Base-by-base conservation (phyloP, 2,797 vertebrate genomes). In the Sebastolobus altivelis region DNA sequence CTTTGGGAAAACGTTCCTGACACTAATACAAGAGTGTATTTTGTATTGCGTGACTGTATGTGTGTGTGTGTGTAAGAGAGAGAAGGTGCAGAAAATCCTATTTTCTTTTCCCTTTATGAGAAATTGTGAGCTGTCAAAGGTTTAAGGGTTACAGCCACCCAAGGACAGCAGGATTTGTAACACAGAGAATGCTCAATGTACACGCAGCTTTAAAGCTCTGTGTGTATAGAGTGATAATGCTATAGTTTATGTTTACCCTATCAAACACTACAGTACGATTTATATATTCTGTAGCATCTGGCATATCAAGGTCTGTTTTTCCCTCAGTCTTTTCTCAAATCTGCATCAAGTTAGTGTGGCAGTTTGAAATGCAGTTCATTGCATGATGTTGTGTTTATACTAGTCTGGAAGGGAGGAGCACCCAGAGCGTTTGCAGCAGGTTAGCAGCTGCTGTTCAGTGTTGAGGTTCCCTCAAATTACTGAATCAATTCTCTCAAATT, bases 61-160 rank as follows among this genome's bases (percentile, higher is more conserved):
- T 65, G 80, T 75, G 67, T 59, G 61, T 59, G 27, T 62, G 58
- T 8, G 37, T n/a, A 29, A 16, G 8, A 5, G 49, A 25, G 68
- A 38, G 49, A 61, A 65, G 11, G 63, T 58, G 54, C 20, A 59
- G 56, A 80, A 56, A 78, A 82, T 72, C 61, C 56, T 52, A 82
- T 90, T 88, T 88, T 84, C 72, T 84, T 74, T 75, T 77, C 38
- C 16, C 49, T 83, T 85, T 70, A 76, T 85, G 79, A 87, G 61
- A 85, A 80, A 80, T 65, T 75, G 79, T 68, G 79, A 83, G 79
- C 81, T 77, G 87, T 85, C 86, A 79, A 78, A 84, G 73, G 74
- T 80, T 77, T 83, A 67, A 37, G 59, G 62, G 68, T 80, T 75
- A 76, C 46, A 59, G 62, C 77, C 81, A 65, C n/a, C 58, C 75